Conservation (phyloP, 2,797 vertebrate species). For the Argentina silus region DNA sequence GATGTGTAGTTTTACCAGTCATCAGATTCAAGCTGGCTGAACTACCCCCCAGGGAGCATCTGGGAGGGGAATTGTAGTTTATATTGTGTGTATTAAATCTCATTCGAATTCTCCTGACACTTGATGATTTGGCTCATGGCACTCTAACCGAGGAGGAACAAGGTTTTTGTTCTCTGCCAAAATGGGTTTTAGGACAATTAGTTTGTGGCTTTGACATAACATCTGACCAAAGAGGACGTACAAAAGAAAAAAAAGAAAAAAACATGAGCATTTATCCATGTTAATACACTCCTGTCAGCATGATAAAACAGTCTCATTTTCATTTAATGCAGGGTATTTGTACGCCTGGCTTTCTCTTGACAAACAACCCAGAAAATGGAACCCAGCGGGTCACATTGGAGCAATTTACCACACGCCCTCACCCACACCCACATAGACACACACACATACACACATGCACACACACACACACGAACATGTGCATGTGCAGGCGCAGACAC, state of each 20-base stretch:
- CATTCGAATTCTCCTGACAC: constrained; percentile 59
- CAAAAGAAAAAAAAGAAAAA: background rate
- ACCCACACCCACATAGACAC: background rate
- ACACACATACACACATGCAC: no score
- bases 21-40: constrained; percentile 58
- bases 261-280: background rate
- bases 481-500: background rate
- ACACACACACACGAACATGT: no score
- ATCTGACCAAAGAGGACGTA: background rate
- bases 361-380: constrained; percentile 50
- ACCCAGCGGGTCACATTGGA: constrained; percentile 49
- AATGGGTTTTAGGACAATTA: background rate
- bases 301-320: constrained; percentile 52
- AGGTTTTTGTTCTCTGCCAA: background rate
- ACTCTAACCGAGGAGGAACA: constrained; percentile 36
- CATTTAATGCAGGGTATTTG: constrained; percentile 48
- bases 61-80: constrained; percentile 61
- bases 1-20: constrained; percentile 68
- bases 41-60: constrained; percentile 56
- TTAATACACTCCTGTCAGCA: constrained; percentile 22
- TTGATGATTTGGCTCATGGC: constrained; percentile 38
- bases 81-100: constrained; percentile 62
- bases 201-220: background rate
- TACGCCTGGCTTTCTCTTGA: constrained; percentile 45
- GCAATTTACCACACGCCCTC: constrained; percentile 43